Evolutionary conservation across 2,797 vertebrate genomes (phyloP).

Genomic region (Sphenopsis melanotis): DNA sequence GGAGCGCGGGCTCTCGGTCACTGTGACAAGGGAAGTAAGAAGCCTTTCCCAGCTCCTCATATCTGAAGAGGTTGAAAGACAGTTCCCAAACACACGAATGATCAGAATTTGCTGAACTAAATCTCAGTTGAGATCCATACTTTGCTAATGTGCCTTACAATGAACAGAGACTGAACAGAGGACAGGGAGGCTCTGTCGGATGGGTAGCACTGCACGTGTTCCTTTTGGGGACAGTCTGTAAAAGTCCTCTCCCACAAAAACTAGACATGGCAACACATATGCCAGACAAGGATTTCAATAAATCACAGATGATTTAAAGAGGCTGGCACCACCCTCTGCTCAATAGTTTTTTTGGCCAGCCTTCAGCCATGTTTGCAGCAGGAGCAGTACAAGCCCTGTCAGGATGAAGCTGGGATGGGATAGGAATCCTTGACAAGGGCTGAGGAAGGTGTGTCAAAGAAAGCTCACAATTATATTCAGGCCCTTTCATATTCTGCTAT

Average conservation of each 20-base stretch:
- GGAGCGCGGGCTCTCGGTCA: not conserved
- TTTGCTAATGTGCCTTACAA: not conserved
- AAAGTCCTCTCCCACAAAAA: not conserved
- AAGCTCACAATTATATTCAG: not conserved
- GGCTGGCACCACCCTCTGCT: constrained; percentile 16
- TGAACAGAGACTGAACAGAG: not conserved
- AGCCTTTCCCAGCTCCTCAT: not conserved
- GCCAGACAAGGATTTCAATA: constrained; percentile 37
- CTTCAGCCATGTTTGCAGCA: constrained; percentile 11
- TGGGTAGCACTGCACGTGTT: not conserved
- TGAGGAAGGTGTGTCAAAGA: not conserved
- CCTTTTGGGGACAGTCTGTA: not conserved
- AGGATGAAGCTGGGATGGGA: not conserved
- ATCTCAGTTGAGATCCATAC: not conserved
- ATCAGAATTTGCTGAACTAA: not conserved
- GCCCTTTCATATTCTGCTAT: not conserved
- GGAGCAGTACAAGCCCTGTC: not conserved
- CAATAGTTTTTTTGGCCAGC: not conserved
- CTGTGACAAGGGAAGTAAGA: not conserved
- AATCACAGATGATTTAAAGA: constrained; percentile 11
- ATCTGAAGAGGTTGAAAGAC: not conserved
- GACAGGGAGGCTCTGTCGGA: not conserved
- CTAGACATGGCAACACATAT: constrained; percentile 9
- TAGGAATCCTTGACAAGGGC: not conserved
- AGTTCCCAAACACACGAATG: not conserved